Percentiles rank a stretch among this genome's conserved stretches.
phyloP scores from a whole-genome alignment of 2,888 invertebrate genomes.

The Lithophane leautieri region DNA sequence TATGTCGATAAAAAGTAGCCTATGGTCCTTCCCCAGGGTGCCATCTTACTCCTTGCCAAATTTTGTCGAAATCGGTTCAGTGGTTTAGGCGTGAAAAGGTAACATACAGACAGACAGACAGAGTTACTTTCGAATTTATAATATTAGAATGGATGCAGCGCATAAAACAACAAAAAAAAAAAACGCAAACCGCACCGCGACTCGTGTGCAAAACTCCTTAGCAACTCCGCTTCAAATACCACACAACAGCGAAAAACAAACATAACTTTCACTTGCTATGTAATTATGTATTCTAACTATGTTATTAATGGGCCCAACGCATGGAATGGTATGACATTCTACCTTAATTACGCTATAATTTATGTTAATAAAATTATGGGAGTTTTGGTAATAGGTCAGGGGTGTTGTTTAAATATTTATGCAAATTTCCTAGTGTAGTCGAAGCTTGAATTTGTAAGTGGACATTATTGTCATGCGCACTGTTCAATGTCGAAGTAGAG shows the following conservation, averaged over 20 bases:
- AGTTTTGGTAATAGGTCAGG: not conserved
- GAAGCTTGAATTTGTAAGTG: not conserved
- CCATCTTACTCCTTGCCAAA: no score
- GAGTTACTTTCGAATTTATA: no score
- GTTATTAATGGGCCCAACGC: conserved; percentile 9
- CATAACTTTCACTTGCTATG: conserved; percentile 31
- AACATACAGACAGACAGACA: no score
- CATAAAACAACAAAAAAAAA: not conserved
- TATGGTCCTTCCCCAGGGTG: no score
- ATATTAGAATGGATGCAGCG: no score
- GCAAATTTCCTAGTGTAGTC: not conserved
- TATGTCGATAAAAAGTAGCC: no score
- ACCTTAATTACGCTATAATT: conserved; percentile 16
- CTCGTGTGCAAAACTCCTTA: conserved; percentile 3
- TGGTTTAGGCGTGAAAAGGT: no score
- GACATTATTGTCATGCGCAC: not conserved
- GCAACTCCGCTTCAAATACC: conserved; percentile 2
- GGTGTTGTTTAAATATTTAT: conserved; percentile 1
- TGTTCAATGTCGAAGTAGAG: no score
- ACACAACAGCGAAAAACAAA: conserved; percentile 27
- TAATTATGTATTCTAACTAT: conserved; percentile 28
- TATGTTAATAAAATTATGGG: not conserved
- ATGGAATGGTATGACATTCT: conserved; percentile 6
- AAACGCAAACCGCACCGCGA: not conserved
- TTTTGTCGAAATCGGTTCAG: no score